Evolutionary conservation across 2,888 invertebrate genomes (phyloP).

Genomic region (Papilio gigon): DNA sequence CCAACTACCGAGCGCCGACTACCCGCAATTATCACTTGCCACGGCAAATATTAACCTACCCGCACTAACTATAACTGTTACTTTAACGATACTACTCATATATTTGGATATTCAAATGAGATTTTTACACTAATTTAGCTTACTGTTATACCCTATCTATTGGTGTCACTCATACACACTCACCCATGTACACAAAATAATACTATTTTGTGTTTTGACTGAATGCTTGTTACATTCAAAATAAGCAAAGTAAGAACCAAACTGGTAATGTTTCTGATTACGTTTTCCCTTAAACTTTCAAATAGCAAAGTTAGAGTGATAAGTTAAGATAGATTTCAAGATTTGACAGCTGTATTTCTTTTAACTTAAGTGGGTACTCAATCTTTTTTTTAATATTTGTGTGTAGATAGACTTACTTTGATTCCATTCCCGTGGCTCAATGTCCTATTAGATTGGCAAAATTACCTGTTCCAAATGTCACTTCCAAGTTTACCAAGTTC

Average conservation of each 20-base stretch:
- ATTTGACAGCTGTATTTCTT: too few relatives aligned
- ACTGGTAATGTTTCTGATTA: too few relatives aligned
- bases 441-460: conserved; percentile 21
- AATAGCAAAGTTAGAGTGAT: too few relatives aligned
- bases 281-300: too few relatives aligned
- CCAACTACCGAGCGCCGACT: conserved; percentile 18
- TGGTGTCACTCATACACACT: too few relatives aligned
- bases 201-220: neutral
- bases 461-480: conserved; percentile 29
- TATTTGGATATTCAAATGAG: neutral
- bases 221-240: neutral
- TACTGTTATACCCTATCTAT: too few relatives aligned
- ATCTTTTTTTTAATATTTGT: neutral
- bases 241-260: too few relatives aligned
- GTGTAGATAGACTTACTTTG: conserved; percentile 7
- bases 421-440: neutral
- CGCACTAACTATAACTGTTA: conserved; percentile 4
- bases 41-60: conserved; percentile 29
- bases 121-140: neutral
- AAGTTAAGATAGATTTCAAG: too few relatives aligned
- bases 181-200: too few relatives aligned
- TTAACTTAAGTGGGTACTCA: too few relatives aligned
- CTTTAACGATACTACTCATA: neutral
- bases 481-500: conserved; percentile 22
- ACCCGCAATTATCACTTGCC: conserved; percentile 36